These are phyloP conservation scores for Keiferia lycopersicella DNA, from an alignment of 2,888 invertebrate genomes.

Conservation along the genomic window DNA sequence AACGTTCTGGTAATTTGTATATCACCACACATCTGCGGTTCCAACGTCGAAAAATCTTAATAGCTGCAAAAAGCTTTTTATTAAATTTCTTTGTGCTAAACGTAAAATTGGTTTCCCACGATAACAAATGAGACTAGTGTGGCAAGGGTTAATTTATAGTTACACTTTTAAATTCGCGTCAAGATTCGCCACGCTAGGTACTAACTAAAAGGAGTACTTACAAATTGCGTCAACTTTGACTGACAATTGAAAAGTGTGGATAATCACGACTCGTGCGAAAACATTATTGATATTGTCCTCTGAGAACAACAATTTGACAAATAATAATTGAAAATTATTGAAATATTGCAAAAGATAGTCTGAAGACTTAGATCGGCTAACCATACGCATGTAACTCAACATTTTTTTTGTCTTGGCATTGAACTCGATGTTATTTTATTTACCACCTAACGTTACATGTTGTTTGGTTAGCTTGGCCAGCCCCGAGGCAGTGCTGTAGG, in stretches of 20 bases:
- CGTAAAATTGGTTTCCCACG: slow-evolving; percentile 57
- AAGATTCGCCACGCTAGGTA: slow-evolving; percentile 66
- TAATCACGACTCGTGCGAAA: slow-evolving; percentile 73
- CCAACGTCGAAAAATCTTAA: slow-evolving; percentile 21
- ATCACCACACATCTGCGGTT: slow-evolving; percentile 60
- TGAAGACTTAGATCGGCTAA: too few relatives aligned
- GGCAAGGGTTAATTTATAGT: slow-evolving; percentile 70
- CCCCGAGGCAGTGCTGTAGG: too few relatives aligned
- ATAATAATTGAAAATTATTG: too few relatives aligned
- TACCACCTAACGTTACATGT: too few relatives aligned
- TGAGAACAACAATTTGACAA: slow-evolving; percentile 24
- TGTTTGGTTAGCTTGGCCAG: too few relatives aligned
- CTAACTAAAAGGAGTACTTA: slow-evolving; percentile 52
- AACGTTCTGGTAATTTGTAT: slow-evolving; percentile 46
- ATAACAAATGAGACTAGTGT: slow-evolving; percentile 37
- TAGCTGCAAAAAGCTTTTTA: too few relatives aligned
- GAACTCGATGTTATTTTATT: too few relatives aligned
- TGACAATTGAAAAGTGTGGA: slow-evolving; percentile 71
- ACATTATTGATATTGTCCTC: slow-evolving; percentile 46
- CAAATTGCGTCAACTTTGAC: slow-evolving; percentile 68
- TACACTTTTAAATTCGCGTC: slow-evolving; percentile 73
- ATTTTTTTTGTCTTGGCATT: too few relatives aligned
- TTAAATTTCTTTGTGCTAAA: slow-evolving; percentile 28
- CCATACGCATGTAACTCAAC: too few relatives aligned
- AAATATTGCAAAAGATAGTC: slow-evolving; percentile 7